These are phyloP conservation scores for Aspiorhynchus laticeps DNA, from an alignment of 2,113 vertebrate genomes.

Conservation along the genomic window DNA sequence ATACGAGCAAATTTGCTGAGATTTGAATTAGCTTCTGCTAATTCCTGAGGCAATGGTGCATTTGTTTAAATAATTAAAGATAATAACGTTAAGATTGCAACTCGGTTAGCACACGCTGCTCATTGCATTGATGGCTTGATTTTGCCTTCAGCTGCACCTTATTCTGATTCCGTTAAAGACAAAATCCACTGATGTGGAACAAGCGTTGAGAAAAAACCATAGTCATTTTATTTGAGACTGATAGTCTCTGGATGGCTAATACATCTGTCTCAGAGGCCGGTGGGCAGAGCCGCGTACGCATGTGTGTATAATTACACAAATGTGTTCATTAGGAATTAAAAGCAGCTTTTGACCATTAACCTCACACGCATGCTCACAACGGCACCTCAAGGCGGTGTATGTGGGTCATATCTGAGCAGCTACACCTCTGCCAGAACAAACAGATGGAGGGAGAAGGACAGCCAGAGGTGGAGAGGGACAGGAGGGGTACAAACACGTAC, in stretches of 20 bases:
- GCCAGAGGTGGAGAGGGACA: constrained; percentile 36
- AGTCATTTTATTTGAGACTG: constrained; percentile 30
- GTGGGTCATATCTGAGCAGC: constrained; percentile 39
- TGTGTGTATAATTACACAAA: constrained; percentile 39
- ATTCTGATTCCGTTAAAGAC: constrained; percentile 24
- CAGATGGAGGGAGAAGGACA: constrained; percentile 26
- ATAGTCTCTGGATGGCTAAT: constrained; percentile 40
- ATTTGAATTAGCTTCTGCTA: constrained; percentile 23
- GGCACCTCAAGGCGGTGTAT: constrained; percentile 6
- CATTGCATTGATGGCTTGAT: constrained; percentile 27
- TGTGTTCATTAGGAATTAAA: constrained; percentile 53
- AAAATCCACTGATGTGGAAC: constrained; percentile 30
- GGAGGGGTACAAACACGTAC: not conserved
- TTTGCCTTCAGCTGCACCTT: constrained; percentile 16
- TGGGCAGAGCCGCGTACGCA: not conserved
- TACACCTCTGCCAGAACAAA: constrained; percentile 37
- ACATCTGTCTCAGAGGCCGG: constrained; percentile 37
- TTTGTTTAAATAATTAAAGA: constrained; percentile 29
- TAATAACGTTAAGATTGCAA: constrained; percentile 25
- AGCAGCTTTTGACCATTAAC: constrained; percentile 45
- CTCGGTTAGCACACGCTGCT: constrained; percentile 2
- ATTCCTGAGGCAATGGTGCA: constrained; percentile 3
- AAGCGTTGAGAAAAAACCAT: not conserved
- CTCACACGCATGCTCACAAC: constrained; percentile 11
- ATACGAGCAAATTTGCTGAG: constrained; percentile 4